A percentile compares a stretch with the other conserved stretches of the same genome.
These are phyloP conservation scores for Cheilosia vernalis DNA, from an alignment of 2,888 invertebrate species.

Conservation along the genomic window DNA sequence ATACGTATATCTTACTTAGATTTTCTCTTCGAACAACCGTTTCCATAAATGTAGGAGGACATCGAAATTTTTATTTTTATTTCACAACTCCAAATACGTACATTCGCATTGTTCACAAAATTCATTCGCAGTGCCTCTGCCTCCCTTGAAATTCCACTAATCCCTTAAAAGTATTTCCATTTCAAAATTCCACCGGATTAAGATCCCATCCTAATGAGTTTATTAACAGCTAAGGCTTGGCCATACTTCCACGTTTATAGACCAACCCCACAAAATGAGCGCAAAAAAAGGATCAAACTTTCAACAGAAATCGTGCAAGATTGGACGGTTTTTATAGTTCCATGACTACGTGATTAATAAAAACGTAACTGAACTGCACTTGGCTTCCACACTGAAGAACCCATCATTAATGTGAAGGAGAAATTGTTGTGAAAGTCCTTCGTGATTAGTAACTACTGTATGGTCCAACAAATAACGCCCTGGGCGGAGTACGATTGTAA, in stretches of 20 bases:
- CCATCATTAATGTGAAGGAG: slow-evolving; percentile 22
- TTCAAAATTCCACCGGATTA: slow-evolving; percentile 37
- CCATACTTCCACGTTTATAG: slow-evolving; percentile 31
- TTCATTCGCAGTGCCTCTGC: background rate
- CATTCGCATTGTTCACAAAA: background rate
- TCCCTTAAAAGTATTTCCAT: slow-evolving; percentile 20
- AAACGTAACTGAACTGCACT: slow-evolving; percentile 51
- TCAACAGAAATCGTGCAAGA: slow-evolving; percentile 28
- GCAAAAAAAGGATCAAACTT: slow-evolving; percentile 31
- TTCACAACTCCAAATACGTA: no score
- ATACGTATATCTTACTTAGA: no score
- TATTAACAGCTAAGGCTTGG: slow-evolving; percentile 42
- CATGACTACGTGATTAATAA: slow-evolving; percentile 67
- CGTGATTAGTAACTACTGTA: slow-evolving; percentile 42
- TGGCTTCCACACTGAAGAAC: slow-evolving; percentile 9
- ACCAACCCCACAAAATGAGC: background rate
- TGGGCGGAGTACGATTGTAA: background rate
- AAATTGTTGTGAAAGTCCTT: slow-evolving; percentile 38
- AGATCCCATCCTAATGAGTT: slow-evolving; percentile 60
- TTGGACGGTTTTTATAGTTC: slow-evolving; percentile 59
- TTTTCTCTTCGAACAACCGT: no score
- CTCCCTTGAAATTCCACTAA: slow-evolving; percentile 8
- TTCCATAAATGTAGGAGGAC: no score
- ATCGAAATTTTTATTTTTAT: no score
- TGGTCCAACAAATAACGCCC: slow-evolving; percentile 15